phyloP scores from a whole-genome alignment of 2,797 vertebrate genomes.

The Cossypha niveicapilla region DNA sequence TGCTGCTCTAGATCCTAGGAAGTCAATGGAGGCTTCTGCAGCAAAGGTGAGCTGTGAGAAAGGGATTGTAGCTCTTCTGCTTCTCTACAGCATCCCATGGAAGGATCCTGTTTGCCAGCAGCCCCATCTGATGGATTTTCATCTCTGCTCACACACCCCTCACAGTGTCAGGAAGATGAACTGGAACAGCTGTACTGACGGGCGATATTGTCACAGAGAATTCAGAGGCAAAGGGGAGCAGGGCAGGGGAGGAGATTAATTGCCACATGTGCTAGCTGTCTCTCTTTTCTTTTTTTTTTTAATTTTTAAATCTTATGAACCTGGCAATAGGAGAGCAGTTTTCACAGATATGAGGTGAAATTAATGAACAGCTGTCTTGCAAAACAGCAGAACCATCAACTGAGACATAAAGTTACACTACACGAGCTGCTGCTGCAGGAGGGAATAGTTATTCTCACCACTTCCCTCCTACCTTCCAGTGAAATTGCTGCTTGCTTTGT shows the following conservation, averaged over 20 bases:
- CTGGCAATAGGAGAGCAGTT: neutral
- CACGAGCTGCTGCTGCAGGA: neutral
- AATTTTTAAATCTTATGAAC: neutral
- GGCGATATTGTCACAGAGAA: neutral
- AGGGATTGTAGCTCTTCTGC: neutral
- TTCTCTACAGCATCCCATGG: neutral
- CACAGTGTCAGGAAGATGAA: neutral
- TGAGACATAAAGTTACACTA: neutral
- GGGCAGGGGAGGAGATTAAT: neutral
- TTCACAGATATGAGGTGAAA: neutral
- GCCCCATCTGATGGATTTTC: neutral
- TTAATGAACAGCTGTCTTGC: neutral
- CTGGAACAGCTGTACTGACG: neutral
- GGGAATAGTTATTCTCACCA: neutral
- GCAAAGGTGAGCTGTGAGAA: fast-evolving
- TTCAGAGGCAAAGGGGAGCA: neutral
- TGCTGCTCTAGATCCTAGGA: neutral
- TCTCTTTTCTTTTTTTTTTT: neutral
- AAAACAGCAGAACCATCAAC: neutral
- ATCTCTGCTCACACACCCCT: neutral
- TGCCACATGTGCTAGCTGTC: neutral
- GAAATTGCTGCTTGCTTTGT: neutral
- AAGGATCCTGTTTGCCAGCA: neutral
- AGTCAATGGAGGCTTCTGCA: neutral
- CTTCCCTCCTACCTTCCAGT: neutral